phyloP scores from a whole-genome alignment of 2,113 vertebrate genomes.

The Spermophilus dauricus region DNA sequence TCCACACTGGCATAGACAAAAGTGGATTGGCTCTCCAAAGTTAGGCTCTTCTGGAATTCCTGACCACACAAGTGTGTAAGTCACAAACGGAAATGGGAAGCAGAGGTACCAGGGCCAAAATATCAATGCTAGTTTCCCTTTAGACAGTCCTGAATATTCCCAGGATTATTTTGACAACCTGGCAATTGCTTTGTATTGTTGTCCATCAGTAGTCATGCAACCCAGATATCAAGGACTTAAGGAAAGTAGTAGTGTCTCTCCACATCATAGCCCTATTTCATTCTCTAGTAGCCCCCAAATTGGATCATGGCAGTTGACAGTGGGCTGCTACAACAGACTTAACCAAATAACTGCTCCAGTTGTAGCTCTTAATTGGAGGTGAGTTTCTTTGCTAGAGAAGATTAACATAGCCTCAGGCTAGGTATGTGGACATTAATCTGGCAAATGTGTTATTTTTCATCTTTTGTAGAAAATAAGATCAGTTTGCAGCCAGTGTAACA shows the following conservation, averaged over 20 bases:
- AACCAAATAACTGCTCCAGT: not conserved
- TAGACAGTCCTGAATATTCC: not conserved
- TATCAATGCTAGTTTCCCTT: not conserved
- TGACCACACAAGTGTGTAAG: not conserved
- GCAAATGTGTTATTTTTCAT: not conserved
- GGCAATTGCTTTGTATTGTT: not conserved
- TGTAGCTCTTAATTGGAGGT: not conserved
- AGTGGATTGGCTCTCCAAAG: not conserved
- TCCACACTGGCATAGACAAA: not conserved
- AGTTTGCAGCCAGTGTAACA: not conserved
- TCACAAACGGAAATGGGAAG: not conserved
- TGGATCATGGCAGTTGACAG: not conserved
- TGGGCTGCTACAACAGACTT: not conserved
- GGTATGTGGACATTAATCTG: not conserved
- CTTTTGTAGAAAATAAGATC: not conserved
- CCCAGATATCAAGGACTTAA: not conserved
- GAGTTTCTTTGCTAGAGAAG: not conserved
- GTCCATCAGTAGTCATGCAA: not conserved
- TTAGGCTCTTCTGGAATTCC: not conserved
- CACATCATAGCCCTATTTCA: not conserved
- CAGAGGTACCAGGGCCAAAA: not conserved
- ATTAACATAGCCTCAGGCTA: not conserved
- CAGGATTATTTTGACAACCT: not conserved
- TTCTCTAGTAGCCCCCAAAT: not conserved
- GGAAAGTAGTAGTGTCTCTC: not conserved